Evolutionary conservation across 2,888 invertebrate genomes (phyloP), one percentile per base, ranked within the genome.

Genomic region (Hesperia comma): DNA sequence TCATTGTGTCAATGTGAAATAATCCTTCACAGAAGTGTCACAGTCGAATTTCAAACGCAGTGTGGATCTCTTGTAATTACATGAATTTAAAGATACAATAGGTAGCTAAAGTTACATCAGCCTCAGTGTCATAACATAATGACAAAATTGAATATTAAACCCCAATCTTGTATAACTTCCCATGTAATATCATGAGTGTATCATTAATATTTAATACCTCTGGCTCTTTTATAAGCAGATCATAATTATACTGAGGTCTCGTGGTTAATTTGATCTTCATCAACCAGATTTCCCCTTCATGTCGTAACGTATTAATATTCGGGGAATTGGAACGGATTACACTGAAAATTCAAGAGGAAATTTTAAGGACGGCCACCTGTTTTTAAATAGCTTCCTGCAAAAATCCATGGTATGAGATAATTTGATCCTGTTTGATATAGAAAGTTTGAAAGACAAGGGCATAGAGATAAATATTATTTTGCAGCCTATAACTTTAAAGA

Each of bases 121-220:
- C 32, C 32, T n/a, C 26, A n/a, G 32, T 53, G 19, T 19, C 19
- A 17, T 49, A 19, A 19, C 19, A 49, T 49, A 49, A 49, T 49
- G 49, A 49, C 49, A 58, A 58, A 58, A 58, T 58, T 58, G 58
- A 58, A 58, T 58, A 58, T 58, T 58, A 58, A 58, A 46, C 58
- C 58, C n/a, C 32, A 49, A 49, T 49, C 19, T 49, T 17, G 32
- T 46, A 43, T 57, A 40, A 40, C 58, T 58, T 46, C 51, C 14
- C 40, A 55, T 51, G 49, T 15, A 40, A 63, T 63, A 40, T 60
- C 49, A 60, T 69, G 63, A 54, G 46, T 63, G 63, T 37, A 49
- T 63, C 46, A 67, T 69, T 67, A 67, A 69, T 67, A 61, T 63
- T 69, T 61, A 69, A 69, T 69, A 69, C 61, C 56, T 63, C 6